Evolutionary conservation across 2,888 invertebrate species (phyloP).

Genomic region (Dorcus hopei): DNA sequence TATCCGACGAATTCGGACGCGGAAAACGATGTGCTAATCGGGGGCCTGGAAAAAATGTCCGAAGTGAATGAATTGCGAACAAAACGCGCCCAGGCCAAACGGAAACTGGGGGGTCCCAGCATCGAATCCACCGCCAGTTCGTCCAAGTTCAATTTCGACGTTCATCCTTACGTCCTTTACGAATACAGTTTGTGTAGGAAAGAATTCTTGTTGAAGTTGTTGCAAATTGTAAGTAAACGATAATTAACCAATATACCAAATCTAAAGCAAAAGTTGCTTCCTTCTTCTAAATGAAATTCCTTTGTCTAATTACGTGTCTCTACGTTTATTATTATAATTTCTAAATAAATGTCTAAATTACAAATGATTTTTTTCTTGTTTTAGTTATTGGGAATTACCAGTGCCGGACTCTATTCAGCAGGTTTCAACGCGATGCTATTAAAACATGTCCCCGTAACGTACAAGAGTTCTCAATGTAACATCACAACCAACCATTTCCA

Average conservation of each 20-base stretch:
- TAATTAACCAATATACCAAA: neutral
- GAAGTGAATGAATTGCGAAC: too few relatives aligned
- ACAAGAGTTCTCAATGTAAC: neutral
- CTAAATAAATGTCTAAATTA: too few relatives aligned
- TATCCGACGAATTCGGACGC: too few relatives aligned
- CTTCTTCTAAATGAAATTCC: too few relatives aligned
- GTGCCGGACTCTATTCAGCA: conserved; percentile 36
- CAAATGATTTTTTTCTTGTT: conserved; percentile 11
- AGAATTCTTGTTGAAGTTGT: conserved; percentile 26
- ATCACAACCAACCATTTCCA: conserved; percentile 13
- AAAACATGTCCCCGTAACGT: conserved; percentile 11
- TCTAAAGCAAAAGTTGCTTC: too few relatives aligned
- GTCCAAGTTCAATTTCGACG: neutral
- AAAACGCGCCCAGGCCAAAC: too few relatives aligned
- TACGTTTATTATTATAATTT: too few relatives aligned
- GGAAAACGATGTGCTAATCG: too few relatives aligned
- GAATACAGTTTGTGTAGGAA: conserved; percentile 13
- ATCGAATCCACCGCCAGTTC: conserved; percentile 9
- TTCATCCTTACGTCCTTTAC: neutral
- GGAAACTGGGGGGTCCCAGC: neutral
- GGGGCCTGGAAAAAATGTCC: too few relatives aligned
- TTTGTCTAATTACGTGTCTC: too few relatives aligned
- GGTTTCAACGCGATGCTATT: conserved; percentile 26
- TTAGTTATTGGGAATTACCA: conserved; percentile 33
- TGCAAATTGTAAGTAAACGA: conserved; percentile 22